A percentile compares a stretch with the other conserved stretches of the same genome.
Conservation (phyloP, 2,888 invertebrate species). For the Smittia sp. region DNA sequence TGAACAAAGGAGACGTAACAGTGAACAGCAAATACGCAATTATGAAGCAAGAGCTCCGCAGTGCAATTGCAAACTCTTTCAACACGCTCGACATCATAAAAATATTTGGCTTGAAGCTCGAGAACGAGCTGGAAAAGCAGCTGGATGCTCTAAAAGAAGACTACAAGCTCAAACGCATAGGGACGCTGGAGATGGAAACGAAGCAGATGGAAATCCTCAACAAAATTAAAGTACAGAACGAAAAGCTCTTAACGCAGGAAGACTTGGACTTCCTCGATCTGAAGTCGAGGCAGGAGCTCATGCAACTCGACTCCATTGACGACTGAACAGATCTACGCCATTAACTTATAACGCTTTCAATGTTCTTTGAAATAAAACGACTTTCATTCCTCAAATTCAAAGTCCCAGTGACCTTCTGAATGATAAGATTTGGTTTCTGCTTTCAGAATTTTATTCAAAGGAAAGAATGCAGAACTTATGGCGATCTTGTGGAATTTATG, state of each 20-base stretch:
- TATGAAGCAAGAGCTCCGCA: slow-evolving; percentile 69
- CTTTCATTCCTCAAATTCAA: no score
- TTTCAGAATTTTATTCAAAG: no score
- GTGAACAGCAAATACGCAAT: slow-evolving; percentile 63
- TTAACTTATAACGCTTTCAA: no score
- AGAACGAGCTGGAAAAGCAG: slow-evolving; percentile 61
- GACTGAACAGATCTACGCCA: neutral
- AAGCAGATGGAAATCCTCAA: slow-evolving; percentile 47
- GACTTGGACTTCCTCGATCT: slow-evolving; percentile 36
- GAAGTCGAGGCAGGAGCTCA: slow-evolving; percentile 33
- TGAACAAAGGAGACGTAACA: slow-evolving; percentile 66
- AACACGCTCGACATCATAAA: slow-evolving; percentile 71
- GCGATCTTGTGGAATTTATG: no score
- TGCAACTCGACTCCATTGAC: slow-evolving; percentile 36
- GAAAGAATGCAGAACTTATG: no score
- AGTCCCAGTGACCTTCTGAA: no score
- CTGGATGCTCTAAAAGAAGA: slow-evolving; percentile 61
- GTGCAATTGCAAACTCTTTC: slow-evolving; percentile 71
- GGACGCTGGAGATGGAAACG: slow-evolving; percentile 54
- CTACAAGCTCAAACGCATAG: slow-evolving; percentile 60
- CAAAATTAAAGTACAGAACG: slow-evolving; percentile 27
- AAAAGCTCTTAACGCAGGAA: slow-evolving; percentile 6
- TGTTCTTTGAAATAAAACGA: no score
- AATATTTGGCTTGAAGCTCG: slow-evolving; percentile 69
- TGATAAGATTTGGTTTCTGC: no score